A percentile compares a stretch with the other conserved stretches of the same genome.
These are phyloP conservation scores for Sebastes matsubarae DNA, from an alignment of 2,797 vertebrate genomes.

Conservation along the genomic window DNA sequence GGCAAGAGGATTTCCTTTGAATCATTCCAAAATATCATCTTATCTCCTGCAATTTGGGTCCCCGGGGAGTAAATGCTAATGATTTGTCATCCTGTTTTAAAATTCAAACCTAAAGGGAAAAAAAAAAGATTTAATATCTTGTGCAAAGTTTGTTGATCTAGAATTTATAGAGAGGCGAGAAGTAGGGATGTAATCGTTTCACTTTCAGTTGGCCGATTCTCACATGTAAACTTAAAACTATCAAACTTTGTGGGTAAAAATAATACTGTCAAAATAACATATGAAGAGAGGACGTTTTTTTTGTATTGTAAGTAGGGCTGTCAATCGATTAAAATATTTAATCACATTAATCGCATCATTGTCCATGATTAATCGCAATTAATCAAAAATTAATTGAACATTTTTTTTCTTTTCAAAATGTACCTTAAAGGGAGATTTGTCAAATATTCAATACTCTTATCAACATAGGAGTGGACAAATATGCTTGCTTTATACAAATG, in stretches of 20 bases:
- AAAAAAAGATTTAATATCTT: constrained; percentile 28
- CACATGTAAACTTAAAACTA: neutral
- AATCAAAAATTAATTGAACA: too few species aligned
- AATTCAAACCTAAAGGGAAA: constrained; percentile 37
- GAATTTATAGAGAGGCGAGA: neutral
- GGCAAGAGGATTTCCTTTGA: constrained; percentile 42
- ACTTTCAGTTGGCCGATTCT: neutral
- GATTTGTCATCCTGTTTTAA: constrained; percentile 30
- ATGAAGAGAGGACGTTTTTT: neutral
- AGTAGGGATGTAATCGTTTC: neutral
- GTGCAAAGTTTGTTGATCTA: constrained; percentile 10
- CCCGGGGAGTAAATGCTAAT: constrained; percentile 32
- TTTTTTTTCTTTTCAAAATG: too few species aligned
- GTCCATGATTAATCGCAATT: too few species aligned
- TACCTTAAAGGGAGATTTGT: too few species aligned
- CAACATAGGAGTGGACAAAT: too few species aligned
- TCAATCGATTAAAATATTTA: neutral
- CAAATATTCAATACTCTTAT: too few species aligned
- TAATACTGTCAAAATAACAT: neutral
- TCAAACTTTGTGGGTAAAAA: neutral
- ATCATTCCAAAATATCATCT: constrained; percentile 39
- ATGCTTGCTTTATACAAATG: too few species aligned
- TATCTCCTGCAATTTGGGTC: constrained; percentile 25
- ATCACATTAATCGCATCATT: too few species aligned
- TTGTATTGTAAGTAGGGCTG: neutral